Evolutionary conservation across 2,797 vertebrate genomes (phyloP), one percentile per base, ranked within the genome.

Genomic region (Hydrolagus colliei): DNA sequence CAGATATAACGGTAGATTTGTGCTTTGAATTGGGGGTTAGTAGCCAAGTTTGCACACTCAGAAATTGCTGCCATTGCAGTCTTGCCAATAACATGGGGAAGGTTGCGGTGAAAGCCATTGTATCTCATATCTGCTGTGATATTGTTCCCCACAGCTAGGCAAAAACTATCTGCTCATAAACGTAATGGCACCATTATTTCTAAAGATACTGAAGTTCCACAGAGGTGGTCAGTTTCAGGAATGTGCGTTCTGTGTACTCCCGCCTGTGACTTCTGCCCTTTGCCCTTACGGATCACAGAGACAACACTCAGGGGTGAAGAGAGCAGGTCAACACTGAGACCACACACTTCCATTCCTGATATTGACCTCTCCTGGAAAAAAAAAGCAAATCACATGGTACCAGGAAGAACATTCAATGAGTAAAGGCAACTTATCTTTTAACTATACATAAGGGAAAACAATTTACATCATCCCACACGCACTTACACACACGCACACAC

Each of bases 141-240:
- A 6, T 63, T 65, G 63, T 32, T 22, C 63, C 27, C 14, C 12
- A 22, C 12, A 80, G 27, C 78, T 35, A 68, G 13, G 10, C 14
- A 79, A 79, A 52, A 20, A 8, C 8, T 67, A 35, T 32, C 20
- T 65, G 12, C 62, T 78, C 22, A 4, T 52, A 10, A 32, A 16
- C 27, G 65, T 32, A 82, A 67, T 68, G 2, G 11, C 67, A 82
- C 27, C n/a, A 79, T 59, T 9, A 62, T 63, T 82, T 82, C 9
- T 20, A 82, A 68, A 35, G 27, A 35, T 41, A 68, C 9, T 82
- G 79, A 67, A 82, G 79, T 82, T 82, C 35, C 79, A 82, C 79
- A 82, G 79, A 82, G 22, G 62, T 68, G 63, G 79, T 82, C 79
- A 82, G 63, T 67, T 18, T 82, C 79, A 82, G 79, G 79, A 82